Evolutionary conservation across 2,888 invertebrate species (phyloP).

Genomic region (Cyrtodaria siliqua): DNA sequence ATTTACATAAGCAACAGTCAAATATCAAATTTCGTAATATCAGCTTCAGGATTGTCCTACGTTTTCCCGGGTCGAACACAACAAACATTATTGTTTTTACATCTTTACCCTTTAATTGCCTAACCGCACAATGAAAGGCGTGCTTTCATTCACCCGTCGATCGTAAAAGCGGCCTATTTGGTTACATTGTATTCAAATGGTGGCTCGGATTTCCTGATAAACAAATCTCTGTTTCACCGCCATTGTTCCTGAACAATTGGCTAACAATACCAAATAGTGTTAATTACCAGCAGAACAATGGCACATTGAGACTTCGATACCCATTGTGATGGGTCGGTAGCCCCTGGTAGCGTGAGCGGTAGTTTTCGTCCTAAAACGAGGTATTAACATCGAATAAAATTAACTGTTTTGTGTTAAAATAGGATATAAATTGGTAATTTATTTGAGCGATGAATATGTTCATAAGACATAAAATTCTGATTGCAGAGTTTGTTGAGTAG

Average conservation of each 20-base stretch:
- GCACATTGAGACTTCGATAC: constrained; percentile 45
- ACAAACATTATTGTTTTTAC: no score
- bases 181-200: constrained; percentile 58
- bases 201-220: constrained; percentile 49
- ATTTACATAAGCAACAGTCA: not conserved
- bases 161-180: constrained; percentile 43
- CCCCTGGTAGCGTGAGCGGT: no score
- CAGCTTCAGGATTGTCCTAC: no score
- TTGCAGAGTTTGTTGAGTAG: no score
- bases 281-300: constrained; percentile 62
- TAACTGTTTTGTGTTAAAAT: no score
- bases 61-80: no score
- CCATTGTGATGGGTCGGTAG: not conserved
- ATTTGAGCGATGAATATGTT: not conserved
- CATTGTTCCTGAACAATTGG: constrained; percentile 74
- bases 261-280: constrained; percentile 60
- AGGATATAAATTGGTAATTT: no score
- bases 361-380: not conserved
- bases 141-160: constrained; percentile 11
- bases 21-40: constrained; percentile 12
- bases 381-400: constrained; percentile 4
- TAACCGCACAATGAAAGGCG: constrained; percentile 18
- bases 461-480: not conserved
- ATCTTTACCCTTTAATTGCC: constrained; percentile 19
- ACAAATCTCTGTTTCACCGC: constrained; percentile 66